Conservation (phyloP, 2,797 vertebrate genomes). For the Champsocephalus gunnari region DNA sequence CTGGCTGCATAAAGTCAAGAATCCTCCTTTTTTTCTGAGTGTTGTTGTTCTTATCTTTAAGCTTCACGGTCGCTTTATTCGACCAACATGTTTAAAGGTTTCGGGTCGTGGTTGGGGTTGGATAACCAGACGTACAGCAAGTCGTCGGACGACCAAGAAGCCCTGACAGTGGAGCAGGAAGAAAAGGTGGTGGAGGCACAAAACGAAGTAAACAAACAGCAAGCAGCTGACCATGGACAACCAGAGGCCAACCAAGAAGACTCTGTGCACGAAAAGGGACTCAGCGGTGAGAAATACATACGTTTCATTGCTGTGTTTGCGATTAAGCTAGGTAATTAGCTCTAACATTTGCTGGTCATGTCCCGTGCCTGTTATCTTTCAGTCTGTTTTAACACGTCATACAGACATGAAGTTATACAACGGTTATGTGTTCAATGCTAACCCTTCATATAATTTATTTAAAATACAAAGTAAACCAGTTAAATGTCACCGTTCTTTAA, state of each 20-base stretch:
- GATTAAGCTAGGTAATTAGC: neutral
- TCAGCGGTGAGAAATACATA: conserved; percentile 72
- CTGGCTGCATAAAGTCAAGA: conserved; percentile 49
- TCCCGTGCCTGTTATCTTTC: neutral
- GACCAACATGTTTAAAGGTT: conserved; percentile 72
- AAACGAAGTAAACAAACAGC: conserved; percentile 82
- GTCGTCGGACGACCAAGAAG: conserved; percentile 49
- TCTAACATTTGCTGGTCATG: neutral
- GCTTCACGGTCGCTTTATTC: accelerated
- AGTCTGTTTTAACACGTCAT: neutral
- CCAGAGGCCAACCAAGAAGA: conserved; percentile 24
- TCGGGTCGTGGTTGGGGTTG: conserved; percentile 81
- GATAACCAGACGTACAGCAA: conserved; percentile 53
- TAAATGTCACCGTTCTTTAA: too few relatives aligned
- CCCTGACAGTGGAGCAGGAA: conserved; percentile 35
- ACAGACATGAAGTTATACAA: too few relatives aligned
- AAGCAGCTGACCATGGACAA: conserved; percentile 55
- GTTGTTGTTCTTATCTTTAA: neutral
- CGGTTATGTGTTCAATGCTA: too few relatives aligned
- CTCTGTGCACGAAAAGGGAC: conserved; percentile 50
- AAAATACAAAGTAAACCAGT: too few relatives aligned
- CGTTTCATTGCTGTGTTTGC: accelerated
- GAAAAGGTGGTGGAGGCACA: conserved; percentile 79
- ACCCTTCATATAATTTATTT: too few relatives aligned
- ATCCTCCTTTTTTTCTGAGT: neutral